Evolutionary conservation across 2,113 vertebrate genomes (phyloP).

Genomic region (Athene cunicularia): DNA sequence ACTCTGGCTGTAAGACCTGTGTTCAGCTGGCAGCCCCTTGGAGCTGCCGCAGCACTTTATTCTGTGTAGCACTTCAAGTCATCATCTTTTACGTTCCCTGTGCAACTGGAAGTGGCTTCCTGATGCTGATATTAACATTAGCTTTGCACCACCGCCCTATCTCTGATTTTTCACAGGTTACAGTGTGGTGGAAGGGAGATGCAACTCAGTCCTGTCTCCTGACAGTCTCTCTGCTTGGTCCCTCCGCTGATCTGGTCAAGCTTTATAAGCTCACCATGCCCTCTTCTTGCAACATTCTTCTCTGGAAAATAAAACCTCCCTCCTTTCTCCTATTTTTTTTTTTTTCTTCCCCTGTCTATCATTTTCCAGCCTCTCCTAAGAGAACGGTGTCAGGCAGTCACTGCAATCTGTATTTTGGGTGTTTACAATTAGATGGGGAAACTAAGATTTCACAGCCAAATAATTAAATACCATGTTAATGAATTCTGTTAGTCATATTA

Average conservation of each 20-base stretch:
- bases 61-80: not conserved
- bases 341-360: not conserved
- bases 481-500: slow-evolving; percentile 63
- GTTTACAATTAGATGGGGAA: slow-evolving; percentile 46
- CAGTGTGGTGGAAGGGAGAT: not conserved
- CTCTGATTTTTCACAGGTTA: not conserved
- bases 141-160: not conserved
- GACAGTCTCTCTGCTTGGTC: not conserved
- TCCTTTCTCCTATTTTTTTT: too few relatives aligned
- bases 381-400: not conserved
- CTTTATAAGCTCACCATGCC: not conserved
- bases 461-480: slow-evolving; percentile 64
- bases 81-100: not conserved
- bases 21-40: not conserved
- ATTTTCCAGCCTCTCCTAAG: not conserved
- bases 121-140: not conserved
- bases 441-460: slow-evolving; percentile 54
- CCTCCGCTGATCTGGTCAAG: not conserved
- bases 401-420: slow-evolving; percentile 21
- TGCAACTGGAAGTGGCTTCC: not conserved
- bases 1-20: not conserved
- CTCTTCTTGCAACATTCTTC: not conserved
- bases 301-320: not conserved
- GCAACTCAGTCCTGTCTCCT: not conserved
- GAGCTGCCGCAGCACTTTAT: not conserved